phyloP scores from a whole-genome alignment of 2,113 vertebrate genomes.

The Neodon shergylaensis region DNA sequence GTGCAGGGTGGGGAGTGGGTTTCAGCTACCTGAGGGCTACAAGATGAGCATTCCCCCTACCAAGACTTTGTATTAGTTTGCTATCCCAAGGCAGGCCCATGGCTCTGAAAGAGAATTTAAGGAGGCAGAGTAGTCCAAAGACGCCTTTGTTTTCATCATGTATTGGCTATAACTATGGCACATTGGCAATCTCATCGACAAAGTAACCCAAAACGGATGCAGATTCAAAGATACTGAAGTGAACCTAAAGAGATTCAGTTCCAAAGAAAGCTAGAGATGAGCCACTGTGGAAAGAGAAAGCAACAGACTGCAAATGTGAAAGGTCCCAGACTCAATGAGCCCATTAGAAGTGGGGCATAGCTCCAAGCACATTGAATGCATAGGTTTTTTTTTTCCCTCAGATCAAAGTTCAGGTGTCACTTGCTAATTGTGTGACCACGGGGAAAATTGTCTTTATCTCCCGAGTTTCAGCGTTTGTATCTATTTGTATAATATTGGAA shows the following conservation, averaged over 20 bases:
- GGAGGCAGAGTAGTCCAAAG: not conserved
- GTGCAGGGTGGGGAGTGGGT: not conserved
- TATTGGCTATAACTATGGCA: not conserved
- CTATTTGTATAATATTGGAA: not conserved
- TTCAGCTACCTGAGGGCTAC: not conserved
- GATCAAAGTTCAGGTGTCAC: not conserved
- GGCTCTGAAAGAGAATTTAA: not conserved
- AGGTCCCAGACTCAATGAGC: not conserved
- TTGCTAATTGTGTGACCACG: not conserved
- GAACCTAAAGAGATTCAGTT: not conserved
- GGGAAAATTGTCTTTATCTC: not conserved
- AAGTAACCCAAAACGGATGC: not conserved
- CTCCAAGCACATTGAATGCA: not conserved
- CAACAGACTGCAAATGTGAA: not conserved
- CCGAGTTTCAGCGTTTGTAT: not conserved
- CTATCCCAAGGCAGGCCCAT: not conserved
- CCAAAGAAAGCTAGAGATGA: not conserved
- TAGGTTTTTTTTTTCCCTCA: not conserved
- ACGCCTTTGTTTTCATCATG: not conserved
- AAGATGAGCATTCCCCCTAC: not conserved
- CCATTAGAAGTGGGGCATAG: not conserved
- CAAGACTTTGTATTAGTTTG: not conserved
- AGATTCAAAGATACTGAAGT: not conserved
- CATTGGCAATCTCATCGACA: not conserved
- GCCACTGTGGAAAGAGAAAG: not conserved